Base-by-base conservation (phyloP, 2,113 vertebrate species). In the Struthio camelus region DNA sequence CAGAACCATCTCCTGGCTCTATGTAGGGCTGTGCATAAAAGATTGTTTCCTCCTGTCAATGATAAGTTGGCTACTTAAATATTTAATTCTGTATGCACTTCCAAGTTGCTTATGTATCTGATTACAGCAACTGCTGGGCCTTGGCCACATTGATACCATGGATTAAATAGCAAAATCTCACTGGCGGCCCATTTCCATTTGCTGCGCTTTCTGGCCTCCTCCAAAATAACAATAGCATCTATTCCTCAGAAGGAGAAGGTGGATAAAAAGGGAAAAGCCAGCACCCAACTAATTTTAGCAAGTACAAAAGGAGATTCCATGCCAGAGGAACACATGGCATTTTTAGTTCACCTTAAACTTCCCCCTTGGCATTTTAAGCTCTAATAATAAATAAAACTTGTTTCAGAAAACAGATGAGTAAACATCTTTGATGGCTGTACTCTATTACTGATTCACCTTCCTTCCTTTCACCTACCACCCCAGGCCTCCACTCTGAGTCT, bases 281-380 rank as follows among this genome's bases (percentile, higher is more conserved):
- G 78, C 80, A 73, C 75, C 75, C 58, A 71, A 23, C 73, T 82
- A 40, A 92, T 85, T 95, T 50, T 18, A 94, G 69, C 13, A 38
- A 72, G 90, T 48, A 88, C 72, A 80, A 64, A 91, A 84, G 90
- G 58, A 93, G 62, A 66, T 67, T 91, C 93, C 85, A 24, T 66
- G 58, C 71, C 64, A 20, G 64, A 86, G 61, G 62, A 80, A 82
- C 82, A 87, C 23, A 3, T 20, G 79, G 96, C 79, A 86, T 89
- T 94, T 95, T 66, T 50, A 82, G 83, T 7, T 94, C 92, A 93
- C 92, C 87, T 70, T 66, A 66, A 92, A 89, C 73, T 66, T 87
- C 53, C 86, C 95, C 83, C 62, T 46, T 86, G 86, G 91, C 96
- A 86, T 94, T 92, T 97, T 86, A 87, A 91, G 93, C 82, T 90